Conservation (phyloP, 2,888 invertebrate species). For the Saturnia pavonia region DNA sequence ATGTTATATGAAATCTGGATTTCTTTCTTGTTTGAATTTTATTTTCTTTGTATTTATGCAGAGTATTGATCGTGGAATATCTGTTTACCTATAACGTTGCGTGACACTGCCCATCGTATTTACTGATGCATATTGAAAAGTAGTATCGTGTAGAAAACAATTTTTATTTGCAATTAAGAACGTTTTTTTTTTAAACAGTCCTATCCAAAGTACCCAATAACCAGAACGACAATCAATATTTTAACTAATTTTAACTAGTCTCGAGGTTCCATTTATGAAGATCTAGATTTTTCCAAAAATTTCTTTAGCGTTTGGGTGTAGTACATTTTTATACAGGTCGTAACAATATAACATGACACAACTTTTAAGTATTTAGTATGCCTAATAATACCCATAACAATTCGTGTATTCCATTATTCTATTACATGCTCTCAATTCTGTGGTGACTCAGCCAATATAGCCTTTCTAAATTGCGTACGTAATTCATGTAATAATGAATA, state of each 20-base stretch:
- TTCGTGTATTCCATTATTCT: constrained; percentile 11
- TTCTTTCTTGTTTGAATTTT: background rate
- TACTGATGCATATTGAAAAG: background rate
- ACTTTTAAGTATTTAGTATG: constrained; percentile 3
- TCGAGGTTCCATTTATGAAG: too few species aligned
- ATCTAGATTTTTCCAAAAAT: too few species aligned
- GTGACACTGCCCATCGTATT: background rate
- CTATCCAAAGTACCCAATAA: too few species aligned
- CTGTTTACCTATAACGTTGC: background rate
- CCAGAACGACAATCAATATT: too few species aligned
- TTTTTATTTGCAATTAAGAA: background rate
- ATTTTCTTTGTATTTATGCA: background rate
- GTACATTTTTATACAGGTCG: background rate
- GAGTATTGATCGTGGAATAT: background rate
- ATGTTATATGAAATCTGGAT: background rate
- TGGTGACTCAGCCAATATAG: background rate
- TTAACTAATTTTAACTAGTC: too few species aligned
- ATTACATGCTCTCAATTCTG: constrained; percentile 1
- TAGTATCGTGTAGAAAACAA: background rate
- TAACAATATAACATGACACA: too few species aligned
- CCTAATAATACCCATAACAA: constrained; percentile 1
- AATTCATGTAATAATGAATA: constrained; percentile 1
- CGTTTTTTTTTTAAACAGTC: too few species aligned
- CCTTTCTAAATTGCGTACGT: constrained; percentile 10
- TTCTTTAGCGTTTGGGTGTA: too few species aligned